Conservation (phyloP, 1,140 invertebrate species). For the Tetragnatha versicolor region DNA sequence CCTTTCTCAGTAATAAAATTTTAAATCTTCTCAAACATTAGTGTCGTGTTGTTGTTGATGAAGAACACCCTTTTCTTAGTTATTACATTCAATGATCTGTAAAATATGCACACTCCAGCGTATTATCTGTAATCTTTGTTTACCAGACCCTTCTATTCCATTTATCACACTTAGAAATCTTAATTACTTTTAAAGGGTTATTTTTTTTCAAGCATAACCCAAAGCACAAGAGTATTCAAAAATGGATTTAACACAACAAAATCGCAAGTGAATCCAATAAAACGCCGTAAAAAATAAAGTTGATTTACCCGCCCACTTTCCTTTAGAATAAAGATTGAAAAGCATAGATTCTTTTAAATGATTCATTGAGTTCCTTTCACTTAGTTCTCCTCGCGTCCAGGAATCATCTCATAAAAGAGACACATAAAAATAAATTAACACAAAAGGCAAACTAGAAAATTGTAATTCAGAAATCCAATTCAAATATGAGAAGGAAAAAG, state of each 20-base stretch:
- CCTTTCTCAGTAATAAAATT: no score
- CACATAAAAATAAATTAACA: conserved; percentile 14
- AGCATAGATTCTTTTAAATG: conserved; percentile 20
- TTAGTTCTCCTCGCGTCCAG: neutral
- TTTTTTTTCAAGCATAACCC: neutral
- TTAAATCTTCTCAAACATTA: no score
- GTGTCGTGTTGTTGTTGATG: no score
- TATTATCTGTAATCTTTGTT: conserved; percentile 7
- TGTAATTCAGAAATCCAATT: conserved; percentile 51
- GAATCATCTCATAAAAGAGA: conserved; percentile 23
- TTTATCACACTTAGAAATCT: conserved; percentile 23
- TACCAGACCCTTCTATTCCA: conserved; percentile 4
- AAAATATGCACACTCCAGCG: no score
- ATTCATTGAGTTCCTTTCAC: conserved; percentile 30
- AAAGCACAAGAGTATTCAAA: neutral
- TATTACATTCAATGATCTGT: no score
- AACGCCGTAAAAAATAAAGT: neutral
- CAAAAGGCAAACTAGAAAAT: conserved; percentile 8
- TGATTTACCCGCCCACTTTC: no score
- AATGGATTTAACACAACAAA: conserved; percentile 18
- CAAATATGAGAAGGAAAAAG: conserved; percentile 21
- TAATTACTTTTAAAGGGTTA: conserved; percentile 14
- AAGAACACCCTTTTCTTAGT: no score
- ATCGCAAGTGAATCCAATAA: neutral
- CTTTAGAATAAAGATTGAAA: conserved; percentile 6